Evolutionary conservation across 2,113 vertebrate species (phyloP).

Genomic region (Bambusicola thoracicus): DNA sequence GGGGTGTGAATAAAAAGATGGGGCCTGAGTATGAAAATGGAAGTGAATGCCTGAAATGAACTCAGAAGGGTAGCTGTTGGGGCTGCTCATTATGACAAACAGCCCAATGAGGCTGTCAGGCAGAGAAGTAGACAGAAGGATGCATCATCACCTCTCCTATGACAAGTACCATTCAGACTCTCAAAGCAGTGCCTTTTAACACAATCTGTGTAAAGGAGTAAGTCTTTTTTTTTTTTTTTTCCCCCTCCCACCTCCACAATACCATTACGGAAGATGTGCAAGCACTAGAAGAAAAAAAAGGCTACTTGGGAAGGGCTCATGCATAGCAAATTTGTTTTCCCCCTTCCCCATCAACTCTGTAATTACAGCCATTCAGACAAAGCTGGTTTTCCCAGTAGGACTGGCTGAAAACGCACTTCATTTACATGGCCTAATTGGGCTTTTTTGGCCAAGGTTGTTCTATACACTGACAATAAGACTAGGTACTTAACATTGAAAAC

Average conservation of each 20-base stretch:
- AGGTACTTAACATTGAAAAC: conserved; percentile 57
- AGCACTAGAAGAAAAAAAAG: conserved; percentile 22
- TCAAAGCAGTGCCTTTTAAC: conserved; percentile 6
- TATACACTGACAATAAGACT: conserved; percentile 38
- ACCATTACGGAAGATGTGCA: conserved; percentile 15
- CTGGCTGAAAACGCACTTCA: conserved; percentile 55
- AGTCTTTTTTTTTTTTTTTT: not conserved
- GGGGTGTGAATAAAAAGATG: not conserved
- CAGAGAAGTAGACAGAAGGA: conserved; percentile 37
- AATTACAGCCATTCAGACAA: conserved; percentile 68
- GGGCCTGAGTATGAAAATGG: not conserved
- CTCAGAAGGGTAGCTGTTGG: not conserved
- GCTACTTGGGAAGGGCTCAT: conserved; percentile 56
- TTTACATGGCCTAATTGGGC: conserved; percentile 72
- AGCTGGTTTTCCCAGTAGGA: conserved; percentile 72
- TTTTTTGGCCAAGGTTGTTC: conserved; percentile 65
- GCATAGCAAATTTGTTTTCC: conserved; percentile 61
- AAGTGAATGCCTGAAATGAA: not conserved
- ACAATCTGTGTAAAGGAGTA: not conserved
- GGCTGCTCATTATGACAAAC: conserved; percentile 1
- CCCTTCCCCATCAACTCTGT: conserved; percentile 59
- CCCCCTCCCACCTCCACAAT: not conserved
- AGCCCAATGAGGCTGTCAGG: not conserved
- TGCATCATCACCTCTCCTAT: not conserved
- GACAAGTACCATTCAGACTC: not conserved